Percentiles rank a stretch among this genome's conserved stretches.
Evolutionary conservation across 2,888 invertebrate species (phyloP).

Genomic region (Agriopis aurantiaria): DNA sequence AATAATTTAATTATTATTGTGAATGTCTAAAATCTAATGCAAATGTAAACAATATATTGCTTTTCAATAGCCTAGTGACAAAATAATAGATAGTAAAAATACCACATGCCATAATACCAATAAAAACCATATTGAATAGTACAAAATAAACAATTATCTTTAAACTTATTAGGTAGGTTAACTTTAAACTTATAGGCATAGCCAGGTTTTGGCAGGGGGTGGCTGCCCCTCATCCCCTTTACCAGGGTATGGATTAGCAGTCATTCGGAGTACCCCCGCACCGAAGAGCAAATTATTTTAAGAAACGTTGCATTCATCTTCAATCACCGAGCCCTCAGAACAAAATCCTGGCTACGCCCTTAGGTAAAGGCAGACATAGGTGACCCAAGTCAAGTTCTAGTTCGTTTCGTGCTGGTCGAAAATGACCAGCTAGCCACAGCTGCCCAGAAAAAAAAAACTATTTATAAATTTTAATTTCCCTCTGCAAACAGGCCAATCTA

Average conservation of each 20-base stretch:
- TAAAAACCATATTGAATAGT: too few species aligned
- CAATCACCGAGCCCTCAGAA: too few species aligned
- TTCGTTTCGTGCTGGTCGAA: background rate
- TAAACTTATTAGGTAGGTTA: too few species aligned
- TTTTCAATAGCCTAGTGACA: background rate
- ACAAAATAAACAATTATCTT: background rate
- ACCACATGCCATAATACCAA: too few species aligned
- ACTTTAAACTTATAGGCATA: background rate
- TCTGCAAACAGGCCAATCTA: background rate
- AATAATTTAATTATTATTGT: conserved; percentile 4
- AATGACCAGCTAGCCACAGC: background rate
- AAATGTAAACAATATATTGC: conserved; percentile 11
- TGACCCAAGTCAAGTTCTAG: background rate
- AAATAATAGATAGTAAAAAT: background rate
- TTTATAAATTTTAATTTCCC: background rate
- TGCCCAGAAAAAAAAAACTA: background rate
- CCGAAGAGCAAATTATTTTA: too few species aligned
- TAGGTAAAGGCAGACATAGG: background rate
- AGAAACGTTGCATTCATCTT: too few species aligned
- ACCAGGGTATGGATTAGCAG: too few species aligned
- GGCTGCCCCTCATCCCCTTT: too few species aligned
- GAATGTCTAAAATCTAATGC: conserved; percentile 8
- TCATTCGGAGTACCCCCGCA: too few species aligned
- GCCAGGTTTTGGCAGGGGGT: too few species aligned
- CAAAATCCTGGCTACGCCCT: too few species aligned